phyloP scores from a whole-genome alignment of 2,113 vertebrate species.

The Forbesichthys papilliferus region DNA sequence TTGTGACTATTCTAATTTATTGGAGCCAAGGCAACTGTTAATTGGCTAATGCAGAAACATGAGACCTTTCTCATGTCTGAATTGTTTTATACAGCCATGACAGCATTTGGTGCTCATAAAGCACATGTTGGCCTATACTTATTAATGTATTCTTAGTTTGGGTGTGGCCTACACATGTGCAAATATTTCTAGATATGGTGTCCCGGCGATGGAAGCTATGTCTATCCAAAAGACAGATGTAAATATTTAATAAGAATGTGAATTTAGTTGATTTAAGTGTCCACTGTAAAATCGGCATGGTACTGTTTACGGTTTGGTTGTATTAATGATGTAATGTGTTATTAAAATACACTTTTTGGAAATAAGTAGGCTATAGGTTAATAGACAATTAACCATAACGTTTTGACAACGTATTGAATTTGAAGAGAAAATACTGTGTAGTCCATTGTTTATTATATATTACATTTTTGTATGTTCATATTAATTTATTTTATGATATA shows the following conservation, averaged over 20 bases:
- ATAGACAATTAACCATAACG: too few species aligned
- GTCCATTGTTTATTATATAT: neutral
- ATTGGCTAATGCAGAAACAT: too few species aligned
- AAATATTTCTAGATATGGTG: slow-evolving; percentile 31
- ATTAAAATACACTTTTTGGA: too few species aligned
- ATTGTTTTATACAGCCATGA: too few species aligned
- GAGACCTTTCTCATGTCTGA: too few species aligned
- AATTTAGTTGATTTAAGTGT: slow-evolving; percentile 36
- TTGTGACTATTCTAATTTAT: too few species aligned
- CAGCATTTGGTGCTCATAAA: too few species aligned
- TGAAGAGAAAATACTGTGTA: neutral
- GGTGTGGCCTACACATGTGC: slow-evolving; percentile 4
- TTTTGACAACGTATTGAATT: too few species aligned
- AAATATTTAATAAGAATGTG: slow-evolving; percentile 43
- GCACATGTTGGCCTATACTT: slow-evolving; percentile 7
- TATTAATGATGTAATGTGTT: neutral
- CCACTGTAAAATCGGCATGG: slow-evolving; percentile 10
- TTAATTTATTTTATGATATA: neutral
- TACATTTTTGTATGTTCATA: neutral
- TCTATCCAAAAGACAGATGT: slow-evolving; percentile 55
- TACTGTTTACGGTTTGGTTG: slow-evolving; percentile 6
- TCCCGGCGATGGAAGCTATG: slow-evolving; percentile 31
- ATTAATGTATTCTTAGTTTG: slow-evolving; percentile 6
- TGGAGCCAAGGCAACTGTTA: too few species aligned
- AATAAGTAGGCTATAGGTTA: neutral